Percentiles rank a stretch among this genome's conserved stretches.
These are phyloP conservation scores for Microplitis mediator DNA, from an alignment of 1,140 invertebrate genomes.

Conservation along the genomic window DNA sequence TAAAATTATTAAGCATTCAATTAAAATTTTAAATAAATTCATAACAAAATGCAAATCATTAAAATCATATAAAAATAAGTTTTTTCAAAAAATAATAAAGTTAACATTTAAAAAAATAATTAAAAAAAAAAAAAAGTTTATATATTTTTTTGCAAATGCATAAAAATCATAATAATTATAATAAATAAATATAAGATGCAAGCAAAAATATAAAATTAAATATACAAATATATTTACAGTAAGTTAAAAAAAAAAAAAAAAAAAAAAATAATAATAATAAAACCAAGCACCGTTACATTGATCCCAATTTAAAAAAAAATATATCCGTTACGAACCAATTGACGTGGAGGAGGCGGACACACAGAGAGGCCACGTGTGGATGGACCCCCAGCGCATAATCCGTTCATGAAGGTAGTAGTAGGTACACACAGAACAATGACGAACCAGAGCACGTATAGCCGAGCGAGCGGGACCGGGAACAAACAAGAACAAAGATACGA, in stretches of 20 bases:
- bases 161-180: background rate
- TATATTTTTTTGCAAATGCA: background rate
- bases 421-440: slow-evolving; percentile 65
- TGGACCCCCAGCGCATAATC: slow-evolving; percentile 63
- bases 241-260: slow-evolving; percentile 3
- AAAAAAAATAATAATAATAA: slow-evolving; percentile 31
- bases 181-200: background rate
- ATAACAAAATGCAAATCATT: background rate
- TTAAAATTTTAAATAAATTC: slow-evolving; percentile 6
- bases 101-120: background rate
- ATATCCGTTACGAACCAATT: slow-evolving; percentile 64
- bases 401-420: slow-evolving; percentile 63
- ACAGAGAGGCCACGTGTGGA: slow-evolving; percentile 61
- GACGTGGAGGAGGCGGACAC: slow-evolving; percentile 57
- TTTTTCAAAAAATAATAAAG: too few relatives aligned
- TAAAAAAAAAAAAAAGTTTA: slow-evolving; percentile 5
- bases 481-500: slow-evolving; percentile 65
- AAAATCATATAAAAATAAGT: too few relatives aligned
- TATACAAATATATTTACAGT: slow-evolving; percentile 17
- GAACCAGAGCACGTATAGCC: slow-evolving; percentile 64
- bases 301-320: slow-evolving; percentile 52
- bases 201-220: slow-evolving; percentile 1
- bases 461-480: slow-evolving; percentile 65
- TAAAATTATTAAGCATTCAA: slow-evolving; percentile 11
- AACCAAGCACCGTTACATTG: slow-evolving; percentile 50